Conservation (phyloP, 2,797 vertebrate species). For the Acipenser oxyrinchus region DNA sequence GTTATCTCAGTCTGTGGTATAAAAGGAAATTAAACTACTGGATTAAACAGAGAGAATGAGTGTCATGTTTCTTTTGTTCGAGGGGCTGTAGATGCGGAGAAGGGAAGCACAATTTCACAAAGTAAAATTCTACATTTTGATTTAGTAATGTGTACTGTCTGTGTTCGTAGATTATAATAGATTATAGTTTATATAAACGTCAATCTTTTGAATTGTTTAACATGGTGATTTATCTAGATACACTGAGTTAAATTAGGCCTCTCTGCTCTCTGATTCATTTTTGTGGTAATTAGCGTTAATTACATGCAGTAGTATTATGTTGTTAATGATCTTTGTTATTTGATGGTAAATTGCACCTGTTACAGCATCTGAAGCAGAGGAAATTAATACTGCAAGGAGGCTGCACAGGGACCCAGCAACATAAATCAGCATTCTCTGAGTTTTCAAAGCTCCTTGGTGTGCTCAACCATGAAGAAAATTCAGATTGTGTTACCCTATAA, state of each 20-base stretch:
- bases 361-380: constrained; percentile 5
- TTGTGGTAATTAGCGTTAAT: constrained; percentile 18
- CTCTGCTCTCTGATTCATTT: neutral
- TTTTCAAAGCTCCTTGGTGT: neutral
- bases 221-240: neutral
- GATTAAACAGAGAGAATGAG: too few relatives aligned
- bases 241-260: neutral
- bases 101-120: too few relatives aligned
- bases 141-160: too few relatives aligned
- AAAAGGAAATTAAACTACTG: too few relatives aligned
- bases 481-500: neutral
- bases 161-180: too few relatives aligned
- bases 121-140: too few relatives aligned
- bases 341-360: constrained; percentile 13
- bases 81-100: too few relatives aligned
- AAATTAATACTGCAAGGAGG: neutral
- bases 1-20: too few relatives aligned
- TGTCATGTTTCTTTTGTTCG: too few relatives aligned
- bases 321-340: constrained; percentile 9
- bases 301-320: constrained; percentile 9
- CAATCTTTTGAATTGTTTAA: neutral
- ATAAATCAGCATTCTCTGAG: constrained; percentile 1
- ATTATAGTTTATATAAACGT: neutral
- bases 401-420: neutral
- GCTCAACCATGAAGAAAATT: neutral